phyloP scores from a whole-genome alignment of 2,797 vertebrate genomes.

The Choloepus didactylus region DNA sequence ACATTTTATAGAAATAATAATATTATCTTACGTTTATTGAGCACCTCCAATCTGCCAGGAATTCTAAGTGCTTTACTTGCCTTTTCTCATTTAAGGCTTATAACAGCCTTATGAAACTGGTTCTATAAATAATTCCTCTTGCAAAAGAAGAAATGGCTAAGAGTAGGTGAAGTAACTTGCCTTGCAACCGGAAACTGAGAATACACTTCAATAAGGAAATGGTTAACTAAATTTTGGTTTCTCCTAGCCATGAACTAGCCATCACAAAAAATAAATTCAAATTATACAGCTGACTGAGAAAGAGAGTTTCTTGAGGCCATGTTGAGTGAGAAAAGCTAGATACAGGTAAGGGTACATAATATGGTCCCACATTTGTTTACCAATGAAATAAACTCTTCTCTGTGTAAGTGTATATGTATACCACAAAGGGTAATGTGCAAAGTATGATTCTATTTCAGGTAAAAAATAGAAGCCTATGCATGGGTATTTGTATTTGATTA shows the following conservation, averaged over 20 bases:
- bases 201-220: background rate
- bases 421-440: background rate
- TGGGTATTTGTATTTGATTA: background rate
- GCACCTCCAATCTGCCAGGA: background rate
- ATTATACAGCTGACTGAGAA: background rate
- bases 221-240: background rate
- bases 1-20: slow-evolving; percentile 20
- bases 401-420: background rate
- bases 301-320: background rate
- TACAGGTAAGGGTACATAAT: background rate
- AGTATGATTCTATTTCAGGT: background rate
- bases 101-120: background rate
- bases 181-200: slow-evolving; percentile 32
- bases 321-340: background rate
- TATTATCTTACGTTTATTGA: background rate
- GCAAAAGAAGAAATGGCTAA: slow-evolving; percentile 16
- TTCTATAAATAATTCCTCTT: background rate
- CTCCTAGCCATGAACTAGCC: background rate
- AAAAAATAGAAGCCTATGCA: background rate
- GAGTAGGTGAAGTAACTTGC: slow-evolving; percentile 21
- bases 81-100: slow-evolving; percentile 22
- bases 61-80: background rate
- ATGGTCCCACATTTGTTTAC: background rate
- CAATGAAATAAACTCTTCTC: background rate
- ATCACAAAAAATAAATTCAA: slow-evolving; percentile 41